Percentiles rank a stretch among this genome's conserved stretches.
Evolutionary conservation across 2,888 invertebrate species (phyloP).

Genomic region (Homarus gammarus): DNA sequence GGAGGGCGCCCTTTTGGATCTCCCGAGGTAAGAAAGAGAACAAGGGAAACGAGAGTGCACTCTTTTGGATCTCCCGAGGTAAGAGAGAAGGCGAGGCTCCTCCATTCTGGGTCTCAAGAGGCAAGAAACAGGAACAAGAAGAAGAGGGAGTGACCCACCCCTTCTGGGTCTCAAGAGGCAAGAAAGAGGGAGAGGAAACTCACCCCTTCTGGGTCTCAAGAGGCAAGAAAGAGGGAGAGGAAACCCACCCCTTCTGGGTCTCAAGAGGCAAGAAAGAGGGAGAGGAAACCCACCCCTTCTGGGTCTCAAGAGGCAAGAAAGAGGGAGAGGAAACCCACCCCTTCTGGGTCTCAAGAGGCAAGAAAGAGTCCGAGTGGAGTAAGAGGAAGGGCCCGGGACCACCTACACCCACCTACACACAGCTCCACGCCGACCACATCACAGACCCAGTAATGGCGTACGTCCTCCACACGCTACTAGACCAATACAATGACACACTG

Average conservation of each 20-base stretch:
- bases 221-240: constrained; percentile 12
- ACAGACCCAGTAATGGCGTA: background rate
- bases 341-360: constrained; percentile 6
- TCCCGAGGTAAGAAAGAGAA: constrained; percentile 35
- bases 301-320: constrained; percentile 21
- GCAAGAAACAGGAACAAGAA: background rate
- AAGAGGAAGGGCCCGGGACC: background rate
- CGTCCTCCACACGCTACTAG: background rate
- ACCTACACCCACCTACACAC: background rate
- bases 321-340: background rate
- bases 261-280: constrained; percentile 15
- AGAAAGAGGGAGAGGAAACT: background rate
- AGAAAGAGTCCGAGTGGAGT: background rate
- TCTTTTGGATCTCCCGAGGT: constrained; percentile 39
- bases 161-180: background rate
- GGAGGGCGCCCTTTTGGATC: constrained; percentile 40
- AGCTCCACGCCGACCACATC: background rate
- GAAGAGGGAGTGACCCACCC: background rate
- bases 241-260: constrained; percentile 2
- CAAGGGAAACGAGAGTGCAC: background rate
- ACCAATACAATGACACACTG: background rate
- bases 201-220: constrained; percentile 2
- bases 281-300: background rate
- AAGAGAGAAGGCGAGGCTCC: background rate
- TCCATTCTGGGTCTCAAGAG: constrained; percentile 18